Conservation (phyloP, 1,140 invertebrate species). For the Triops longicaudatus region DNA sequence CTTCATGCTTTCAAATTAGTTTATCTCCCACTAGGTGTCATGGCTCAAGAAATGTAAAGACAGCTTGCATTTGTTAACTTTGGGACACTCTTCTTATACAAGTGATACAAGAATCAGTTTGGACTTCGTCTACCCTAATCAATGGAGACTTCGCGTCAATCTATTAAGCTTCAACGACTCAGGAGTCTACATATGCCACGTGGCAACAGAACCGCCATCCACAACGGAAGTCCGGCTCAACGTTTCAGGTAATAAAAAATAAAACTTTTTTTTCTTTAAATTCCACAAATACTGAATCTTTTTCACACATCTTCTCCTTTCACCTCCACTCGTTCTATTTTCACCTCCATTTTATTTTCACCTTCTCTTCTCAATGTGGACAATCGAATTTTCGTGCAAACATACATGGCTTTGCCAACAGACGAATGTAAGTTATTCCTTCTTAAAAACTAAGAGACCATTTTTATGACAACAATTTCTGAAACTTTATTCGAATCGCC, state of each 20-base stretch:
- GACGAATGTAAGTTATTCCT: conserved; percentile 1
- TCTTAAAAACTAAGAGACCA: not conserved
- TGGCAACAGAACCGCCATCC: not conserved
- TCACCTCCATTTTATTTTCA: too few species aligned
- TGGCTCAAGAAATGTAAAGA: conserved; percentile 1
- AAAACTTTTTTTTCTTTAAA: not conserved
- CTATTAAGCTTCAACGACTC: not conserved
- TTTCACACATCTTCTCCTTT: too few species aligned
- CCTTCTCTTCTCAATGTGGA: not conserved
- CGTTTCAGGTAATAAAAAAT: not conserved
- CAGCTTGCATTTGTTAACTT: not conserved
- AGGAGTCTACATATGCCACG: not conserved
- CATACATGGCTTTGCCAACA: not conserved
- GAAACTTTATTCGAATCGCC: not conserved
- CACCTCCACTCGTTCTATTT: too few species aligned
- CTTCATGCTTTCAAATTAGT: too few species aligned
- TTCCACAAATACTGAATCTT: too few species aligned
- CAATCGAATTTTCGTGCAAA: not conserved
- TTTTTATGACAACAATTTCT: not conserved
- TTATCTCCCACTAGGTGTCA: not conserved
- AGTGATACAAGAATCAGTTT: not conserved
- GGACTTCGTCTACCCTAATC: not conserved
- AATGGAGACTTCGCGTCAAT: not conserved
- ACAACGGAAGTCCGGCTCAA: not conserved
- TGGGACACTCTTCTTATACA: not conserved